Conservation (phyloP, 1,140 invertebrate species). For the Pachypsylla venusta region DNA sequence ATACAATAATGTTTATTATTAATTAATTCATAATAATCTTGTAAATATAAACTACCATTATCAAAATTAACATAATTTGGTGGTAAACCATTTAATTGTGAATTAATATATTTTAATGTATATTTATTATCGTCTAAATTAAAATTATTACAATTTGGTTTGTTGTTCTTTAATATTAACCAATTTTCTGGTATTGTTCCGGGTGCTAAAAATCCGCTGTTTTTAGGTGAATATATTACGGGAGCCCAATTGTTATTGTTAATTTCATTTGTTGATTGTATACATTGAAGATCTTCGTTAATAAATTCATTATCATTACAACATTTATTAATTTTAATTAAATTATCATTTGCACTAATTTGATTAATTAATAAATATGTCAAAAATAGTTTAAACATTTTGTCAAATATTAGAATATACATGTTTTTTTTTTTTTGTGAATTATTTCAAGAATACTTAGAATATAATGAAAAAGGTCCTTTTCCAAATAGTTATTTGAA, state of each 20-base stretch:
- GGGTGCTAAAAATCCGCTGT: conserved; percentile 25
- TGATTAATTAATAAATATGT: too few species aligned
- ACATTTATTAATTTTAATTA: conserved; percentile 31
- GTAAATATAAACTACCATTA: conserved; percentile 37
- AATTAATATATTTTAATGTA: background rate
- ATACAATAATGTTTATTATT: conserved; percentile 38
- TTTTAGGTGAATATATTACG: conserved; percentile 35
- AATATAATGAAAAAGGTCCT: too few species aligned
- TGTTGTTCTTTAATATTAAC: conserved; percentile 28
- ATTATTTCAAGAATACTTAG: too few species aligned
- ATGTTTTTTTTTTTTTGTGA: too few species aligned
- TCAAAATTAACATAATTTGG: conserved; percentile 34
- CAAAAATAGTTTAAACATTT: too few species aligned
- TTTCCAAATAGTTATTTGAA: too few species aligned
- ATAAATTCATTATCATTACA: conserved; percentile 34
- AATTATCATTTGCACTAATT: too few species aligned
- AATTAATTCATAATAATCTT: conserved; percentile 25
- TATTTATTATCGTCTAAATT: background rate
- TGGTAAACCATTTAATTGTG: background rate
- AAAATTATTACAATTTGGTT: conserved; percentile 29
- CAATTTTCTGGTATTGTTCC: conserved; percentile 33
- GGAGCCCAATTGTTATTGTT: conserved; percentile 31
- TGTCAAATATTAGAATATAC: too few species aligned
- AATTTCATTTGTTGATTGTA: conserved; percentile 17
- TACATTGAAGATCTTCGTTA: conserved; percentile 9